Evolutionary conservation across 2,797 vertebrate genomes (phyloP).

Genomic region (Malacoctenus gilli): DNA sequence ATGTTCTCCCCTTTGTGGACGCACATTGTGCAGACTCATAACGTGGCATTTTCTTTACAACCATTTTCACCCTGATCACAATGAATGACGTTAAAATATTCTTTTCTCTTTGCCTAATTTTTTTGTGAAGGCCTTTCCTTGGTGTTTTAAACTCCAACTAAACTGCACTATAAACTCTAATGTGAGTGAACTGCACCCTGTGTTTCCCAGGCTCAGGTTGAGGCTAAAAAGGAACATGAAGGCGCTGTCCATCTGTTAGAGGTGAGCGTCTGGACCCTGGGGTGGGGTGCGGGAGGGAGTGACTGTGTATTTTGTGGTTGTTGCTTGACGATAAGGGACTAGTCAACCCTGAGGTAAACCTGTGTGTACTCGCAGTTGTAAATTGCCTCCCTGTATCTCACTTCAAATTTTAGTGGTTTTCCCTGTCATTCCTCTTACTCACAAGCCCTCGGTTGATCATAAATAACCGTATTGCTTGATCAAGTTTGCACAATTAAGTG

Average conservation of each 20-base stretch:
- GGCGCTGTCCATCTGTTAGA: constrained; percentile 97
- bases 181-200: constrained; percentile 64
- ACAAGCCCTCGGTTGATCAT: background rate
- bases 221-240: constrained; percentile 98
- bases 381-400: constrained; percentile 30
- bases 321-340: constrained; percentile 24
- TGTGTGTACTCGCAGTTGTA: constrained; percentile 28
- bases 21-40: background rate
- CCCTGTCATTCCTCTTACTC: background rate
- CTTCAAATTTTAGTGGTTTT: constrained; percentile 9
- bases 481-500: background rate
- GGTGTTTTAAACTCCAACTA: constrained; percentile 45
- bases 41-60: constrained; percentile 14
- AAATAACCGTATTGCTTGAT: constrained; percentile 13
- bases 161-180: constrained; percentile 31
- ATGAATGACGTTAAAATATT: constrained; percentile 6
- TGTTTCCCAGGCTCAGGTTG: constrained; percentile 93
- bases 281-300: constrained; percentile 2
- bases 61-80: constrained; percentile 27
- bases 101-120: background rate
- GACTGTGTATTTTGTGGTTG: constrained; percentile 40
- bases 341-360: no score
- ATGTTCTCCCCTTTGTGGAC: background rate
- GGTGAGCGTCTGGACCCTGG: constrained; percentile 83
- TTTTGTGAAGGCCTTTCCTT: constrained; percentile 21